Percentiles rank a stretch among this genome's conserved stretches.
Conservation (phyloP, 2,113 vertebrate genomes). For the Hydropotes inermis region DNA sequence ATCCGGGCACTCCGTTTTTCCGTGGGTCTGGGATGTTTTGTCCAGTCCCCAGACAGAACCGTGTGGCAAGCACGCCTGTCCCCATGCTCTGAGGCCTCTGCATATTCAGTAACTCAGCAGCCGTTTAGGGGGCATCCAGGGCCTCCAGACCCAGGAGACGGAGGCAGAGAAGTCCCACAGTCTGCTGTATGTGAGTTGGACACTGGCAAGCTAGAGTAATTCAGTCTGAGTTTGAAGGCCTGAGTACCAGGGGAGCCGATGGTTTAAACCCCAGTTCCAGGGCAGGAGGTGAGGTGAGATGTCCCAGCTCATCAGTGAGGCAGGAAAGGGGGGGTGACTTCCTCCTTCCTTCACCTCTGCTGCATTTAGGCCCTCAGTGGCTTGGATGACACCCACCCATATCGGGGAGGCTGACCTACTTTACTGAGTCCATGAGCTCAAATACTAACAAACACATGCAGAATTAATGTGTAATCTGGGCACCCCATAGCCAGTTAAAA, state of each 20-base stretch:
- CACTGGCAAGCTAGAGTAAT: background rate
- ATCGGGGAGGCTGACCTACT: background rate
- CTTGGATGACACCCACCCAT: background rate
- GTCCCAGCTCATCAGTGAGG: background rate
- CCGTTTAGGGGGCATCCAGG: rapidly evolving
- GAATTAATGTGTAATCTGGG: background rate
- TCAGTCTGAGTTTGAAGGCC: background rate
- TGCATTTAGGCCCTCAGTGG: background rate
- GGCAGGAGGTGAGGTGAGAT: background rate
- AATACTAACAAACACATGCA: background rate
- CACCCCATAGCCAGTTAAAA: background rate
- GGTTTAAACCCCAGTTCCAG: background rate
- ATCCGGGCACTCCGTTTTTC: background rate
- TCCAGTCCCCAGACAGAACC: background rate
- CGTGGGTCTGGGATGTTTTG: background rate
- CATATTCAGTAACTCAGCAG: background rate
- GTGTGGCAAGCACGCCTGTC: background rate
- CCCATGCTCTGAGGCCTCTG: background rate
- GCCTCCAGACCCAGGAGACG: background rate
- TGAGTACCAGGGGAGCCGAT: background rate
- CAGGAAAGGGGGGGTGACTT: background rate
- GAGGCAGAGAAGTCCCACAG: background rate
- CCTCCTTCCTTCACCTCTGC: background rate
- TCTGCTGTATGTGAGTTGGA: background rate
- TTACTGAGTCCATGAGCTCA: background rate